Evolutionary conservation across 2,888 invertebrate genomes (phyloP).

Genomic region (Stenurella melanura): DNA sequence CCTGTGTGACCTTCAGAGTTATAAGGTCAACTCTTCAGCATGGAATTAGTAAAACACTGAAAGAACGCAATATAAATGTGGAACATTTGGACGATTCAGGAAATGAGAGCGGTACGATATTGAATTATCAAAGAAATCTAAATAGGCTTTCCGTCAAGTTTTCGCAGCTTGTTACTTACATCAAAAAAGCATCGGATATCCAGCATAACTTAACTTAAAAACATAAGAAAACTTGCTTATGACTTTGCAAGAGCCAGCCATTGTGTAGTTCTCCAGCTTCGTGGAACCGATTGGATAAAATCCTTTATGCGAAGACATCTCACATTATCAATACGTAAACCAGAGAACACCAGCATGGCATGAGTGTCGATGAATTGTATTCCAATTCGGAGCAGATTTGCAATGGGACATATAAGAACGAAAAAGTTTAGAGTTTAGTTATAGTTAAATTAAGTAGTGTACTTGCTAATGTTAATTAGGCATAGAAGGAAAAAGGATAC

Average conservation of each 20-base stretch:
- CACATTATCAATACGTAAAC: neutral
- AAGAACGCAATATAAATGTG: too few species aligned
- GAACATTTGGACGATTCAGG: too few species aligned
- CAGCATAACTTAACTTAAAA: neutral
- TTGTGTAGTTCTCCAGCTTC: neutral
- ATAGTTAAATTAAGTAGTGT: too few species aligned
- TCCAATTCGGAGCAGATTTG: neutral
- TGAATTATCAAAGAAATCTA: neutral
- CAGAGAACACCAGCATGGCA: neutral
- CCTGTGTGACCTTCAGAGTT: neutral
- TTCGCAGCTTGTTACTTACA: neutral
- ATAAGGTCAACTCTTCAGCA: neutral
- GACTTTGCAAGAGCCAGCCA: neutral
- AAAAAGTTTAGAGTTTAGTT: too few species aligned
- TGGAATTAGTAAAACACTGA: neutral
- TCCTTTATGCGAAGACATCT: neutral
- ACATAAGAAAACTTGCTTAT: neutral
- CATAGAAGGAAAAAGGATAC: too few species aligned
- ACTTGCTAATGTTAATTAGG: too few species aligned
- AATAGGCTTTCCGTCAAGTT: neutral
- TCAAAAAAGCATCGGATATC: neutral
- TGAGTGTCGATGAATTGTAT: neutral
- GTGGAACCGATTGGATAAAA: neutral
- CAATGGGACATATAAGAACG: too few species aligned
- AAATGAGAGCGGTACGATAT: neutral